These are phyloP conservation scores for Drosophila tristis DNA, from an alignment of 1,140 invertebrate genomes.

Conservation along the genomic window DNA sequence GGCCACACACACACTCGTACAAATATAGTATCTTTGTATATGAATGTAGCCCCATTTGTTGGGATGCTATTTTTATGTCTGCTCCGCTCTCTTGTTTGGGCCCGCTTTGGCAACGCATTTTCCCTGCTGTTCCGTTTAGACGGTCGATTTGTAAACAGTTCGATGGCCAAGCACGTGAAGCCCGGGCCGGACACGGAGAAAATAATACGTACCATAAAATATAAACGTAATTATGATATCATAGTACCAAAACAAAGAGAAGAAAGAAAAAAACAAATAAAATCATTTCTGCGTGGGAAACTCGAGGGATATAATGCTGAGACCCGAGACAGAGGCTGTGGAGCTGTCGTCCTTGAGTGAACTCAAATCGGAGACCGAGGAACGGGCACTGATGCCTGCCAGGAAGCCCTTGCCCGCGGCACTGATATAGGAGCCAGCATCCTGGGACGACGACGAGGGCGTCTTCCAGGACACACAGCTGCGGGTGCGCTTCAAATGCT, in stretches of 20 bases:
- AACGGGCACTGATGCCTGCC: conserved; percentile 39
- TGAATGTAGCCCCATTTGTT: conserved; percentile 21
- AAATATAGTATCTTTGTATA: background rate
- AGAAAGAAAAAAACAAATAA: background rate
- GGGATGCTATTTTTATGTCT: conserved; percentile 51
- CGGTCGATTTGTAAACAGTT: conserved; percentile 69
- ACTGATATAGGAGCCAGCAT: conserved; percentile 29
- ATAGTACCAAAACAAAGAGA: conserved; percentile 10
- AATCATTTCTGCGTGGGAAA: conserved; percentile 53
- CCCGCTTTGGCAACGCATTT: conserved; percentile 32
- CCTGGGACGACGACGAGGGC: conserved; percentile 56
- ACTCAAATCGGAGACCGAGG: conserved; percentile 52
- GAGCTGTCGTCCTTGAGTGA: conserved; percentile 52
- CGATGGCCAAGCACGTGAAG: conserved; percentile 49
- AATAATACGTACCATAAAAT: background rate
- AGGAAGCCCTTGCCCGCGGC: conserved; percentile 45
- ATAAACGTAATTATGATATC: background rate
- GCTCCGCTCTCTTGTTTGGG: conserved; percentile 13
- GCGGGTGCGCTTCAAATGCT: conserved; percentile 58
- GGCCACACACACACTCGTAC: background rate
- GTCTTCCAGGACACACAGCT: conserved; percentile 67
- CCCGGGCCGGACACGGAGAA: background rate
- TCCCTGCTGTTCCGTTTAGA: conserved; percentile 51
- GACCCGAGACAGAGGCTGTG: conserved; percentile 8
- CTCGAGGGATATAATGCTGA: conserved; percentile 70